Conservation (phyloP, 2,888 invertebrate species). For the Aporophyla nigra region DNA sequence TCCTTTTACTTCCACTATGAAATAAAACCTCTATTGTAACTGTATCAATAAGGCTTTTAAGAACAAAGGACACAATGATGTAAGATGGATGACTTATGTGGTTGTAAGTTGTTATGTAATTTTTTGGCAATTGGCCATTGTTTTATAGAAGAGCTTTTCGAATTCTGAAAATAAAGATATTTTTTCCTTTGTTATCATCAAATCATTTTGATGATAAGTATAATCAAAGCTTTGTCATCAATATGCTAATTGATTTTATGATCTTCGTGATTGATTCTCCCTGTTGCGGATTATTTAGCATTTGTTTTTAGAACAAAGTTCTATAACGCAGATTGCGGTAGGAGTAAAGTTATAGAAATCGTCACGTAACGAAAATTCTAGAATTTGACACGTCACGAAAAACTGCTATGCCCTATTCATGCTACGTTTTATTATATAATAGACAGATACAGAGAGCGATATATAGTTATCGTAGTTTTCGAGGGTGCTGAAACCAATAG, state of each 20-base stretch:
- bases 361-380: too few species aligned
- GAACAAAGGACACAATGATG: constrained; percentile 62
- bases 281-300: neutral
- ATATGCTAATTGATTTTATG: neutral
- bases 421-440: too few species aligned
- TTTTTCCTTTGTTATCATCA: neutral
- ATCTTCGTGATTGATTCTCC: too few species aligned
- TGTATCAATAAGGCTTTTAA: constrained; percentile 71
- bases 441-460: too few species aligned
- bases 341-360: too few species aligned
- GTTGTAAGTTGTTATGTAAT: constrained; percentile 36
- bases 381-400: too few species aligned
- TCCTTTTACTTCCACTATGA: constrained; percentile 65
- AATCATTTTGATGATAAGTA: neutral
- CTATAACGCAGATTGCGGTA: too few species aligned
- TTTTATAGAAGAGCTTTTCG: constrained; percentile 3
- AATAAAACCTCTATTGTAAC: constrained; percentile 72
- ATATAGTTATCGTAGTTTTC: too few species aligned
- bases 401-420: too few species aligned
- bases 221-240: neutral
- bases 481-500: too few species aligned
- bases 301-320: neutral
- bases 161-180: neutral
- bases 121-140: neutral
- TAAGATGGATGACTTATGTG: constrained; percentile 22